Base-by-base conservation (phyloP, 92 coral and sea anemone genomes). In the Porites rus region DNA sequence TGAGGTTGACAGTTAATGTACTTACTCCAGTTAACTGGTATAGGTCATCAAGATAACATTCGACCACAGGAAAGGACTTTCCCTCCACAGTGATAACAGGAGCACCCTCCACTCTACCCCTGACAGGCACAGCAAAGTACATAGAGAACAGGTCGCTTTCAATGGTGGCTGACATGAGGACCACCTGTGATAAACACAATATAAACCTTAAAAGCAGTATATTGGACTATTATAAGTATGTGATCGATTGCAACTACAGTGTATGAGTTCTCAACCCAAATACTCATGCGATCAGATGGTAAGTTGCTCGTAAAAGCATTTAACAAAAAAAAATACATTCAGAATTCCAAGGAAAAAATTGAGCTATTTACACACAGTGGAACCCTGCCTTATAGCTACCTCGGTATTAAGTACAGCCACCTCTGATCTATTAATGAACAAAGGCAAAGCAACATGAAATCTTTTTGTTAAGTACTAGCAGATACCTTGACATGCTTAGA, bases 401-500 rank as follows among this genome's bases (percentile, higher is more conserved):
- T 28, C 31, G 31, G 31, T 1, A 28, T 28, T 28, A 28, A 28
- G 31, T 28, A 28, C 31, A 28, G 31, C 31, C 46, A 38, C 46
- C 46, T 38, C 46, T 38, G 46, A 38, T 38, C 6, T 38, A 38
- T 38, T 38, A 38, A 38, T 38, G 46, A 38, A 38, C 46, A 38
- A 38, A 38, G 6, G 0, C 46, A 56, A 8, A 56, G 16, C 61
- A 56, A 56, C 11, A 56, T 56, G 61, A 4, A 56, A 52, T 16
- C 51, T 19, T 2, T 8, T 19, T 43, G 51, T 25, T 25, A 13
- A 71, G 17, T 71, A 22, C 28, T 9, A 58, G 16, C 18, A 51
- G 28, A 2, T 88, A 95, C 98, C 97, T 96, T 96, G 6, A 96
- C 98, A 96, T 95, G 99, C 80, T 94, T 95, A 25, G 99, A 97